Percentiles rank a stretch among this genome's conserved stretches.
Evolutionary conservation across 2,113 vertebrate genomes (phyloP).

Genomic region (Grammomys dolichurus): DNA sequence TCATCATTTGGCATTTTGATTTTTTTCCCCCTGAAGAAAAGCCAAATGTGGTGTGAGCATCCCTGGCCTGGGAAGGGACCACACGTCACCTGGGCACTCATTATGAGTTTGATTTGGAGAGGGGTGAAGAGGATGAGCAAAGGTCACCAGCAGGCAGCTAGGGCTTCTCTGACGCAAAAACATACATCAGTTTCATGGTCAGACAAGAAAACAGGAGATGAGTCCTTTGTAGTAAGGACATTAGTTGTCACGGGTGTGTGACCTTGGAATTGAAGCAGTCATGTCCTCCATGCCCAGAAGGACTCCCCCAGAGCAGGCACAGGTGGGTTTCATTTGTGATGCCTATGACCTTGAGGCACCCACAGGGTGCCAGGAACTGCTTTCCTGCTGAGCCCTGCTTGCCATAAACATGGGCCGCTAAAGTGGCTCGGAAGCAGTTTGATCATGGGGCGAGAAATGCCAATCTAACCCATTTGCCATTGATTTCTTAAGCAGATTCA

Average conservation of each 20-base stretch:
- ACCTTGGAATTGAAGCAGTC: not conserved
- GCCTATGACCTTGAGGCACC: slow-evolving; percentile 21
- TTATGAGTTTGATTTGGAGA: not conserved
- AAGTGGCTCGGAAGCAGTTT: slow-evolving; percentile 50
- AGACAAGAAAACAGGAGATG: not conserved
- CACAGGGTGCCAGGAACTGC: slow-evolving; percentile 57
- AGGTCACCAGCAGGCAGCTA: not conserved
- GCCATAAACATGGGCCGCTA: slow-evolving; percentile 61
- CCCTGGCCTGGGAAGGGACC: not conserved
- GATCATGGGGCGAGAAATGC: slow-evolving; percentile 66
- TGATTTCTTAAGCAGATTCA: slow-evolving; percentile 89
- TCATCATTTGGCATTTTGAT: not conserved
- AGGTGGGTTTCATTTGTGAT: slow-evolving; percentile 60
- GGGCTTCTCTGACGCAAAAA: not conserved
- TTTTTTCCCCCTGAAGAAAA: too few relatives aligned
- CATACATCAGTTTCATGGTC: not conserved
- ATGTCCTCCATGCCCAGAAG: not conserved
- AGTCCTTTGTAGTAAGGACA: not conserved
- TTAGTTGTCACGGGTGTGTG: not conserved
- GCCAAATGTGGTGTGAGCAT: not conserved
- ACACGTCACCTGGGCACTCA: not conserved
- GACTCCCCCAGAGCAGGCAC: not conserved
- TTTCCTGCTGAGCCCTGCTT: slow-evolving; percentile 56
- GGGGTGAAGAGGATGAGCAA: not conserved
- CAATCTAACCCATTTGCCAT: slow-evolving; percentile 77